Evolutionary conservation across 2,797 vertebrate genomes (phyloP).

Genomic region (Acanthurus leucopareius): DNA sequence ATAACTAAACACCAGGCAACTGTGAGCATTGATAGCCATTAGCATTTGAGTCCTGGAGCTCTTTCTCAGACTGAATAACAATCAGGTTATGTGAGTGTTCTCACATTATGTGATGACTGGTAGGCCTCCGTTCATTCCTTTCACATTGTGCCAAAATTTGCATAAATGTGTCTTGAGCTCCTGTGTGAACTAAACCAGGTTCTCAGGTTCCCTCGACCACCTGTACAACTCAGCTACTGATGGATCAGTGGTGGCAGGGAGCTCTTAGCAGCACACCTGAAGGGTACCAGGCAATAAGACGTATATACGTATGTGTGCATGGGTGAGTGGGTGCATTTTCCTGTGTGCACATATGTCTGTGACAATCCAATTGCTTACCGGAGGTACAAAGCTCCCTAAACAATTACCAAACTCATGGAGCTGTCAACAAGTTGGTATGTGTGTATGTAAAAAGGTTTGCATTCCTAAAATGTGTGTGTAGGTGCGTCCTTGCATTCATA

Average conservation of each 20-base stretch:
- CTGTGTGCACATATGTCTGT: constrained; percentile 25
- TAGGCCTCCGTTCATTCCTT: constrained; percentile 41
- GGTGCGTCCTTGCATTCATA: constrained; percentile 29
- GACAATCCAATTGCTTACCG: constrained; percentile 52
- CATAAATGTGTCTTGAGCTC: constrained; percentile 70
- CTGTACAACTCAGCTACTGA: constrained; percentile 67
- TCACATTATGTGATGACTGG: constrained; percentile 62
- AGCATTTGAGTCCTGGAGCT: constrained; percentile 55
- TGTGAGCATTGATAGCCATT: constrained; percentile 44
- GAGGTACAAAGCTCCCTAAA: constrained; percentile 39
- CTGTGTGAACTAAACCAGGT: constrained; percentile 70
- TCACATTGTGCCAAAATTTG: constrained; percentile 59
- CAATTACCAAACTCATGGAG: constrained; percentile 52
- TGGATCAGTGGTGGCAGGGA: constrained; percentile 76
- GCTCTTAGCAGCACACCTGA: constrained; percentile 71
- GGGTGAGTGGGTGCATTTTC: constrained; percentile 31
- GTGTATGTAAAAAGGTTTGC: constrained; percentile 11
- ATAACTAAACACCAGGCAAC: constrained; percentile 60
- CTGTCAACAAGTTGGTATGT: constrained; percentile 51
- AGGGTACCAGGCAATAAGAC: constrained; percentile 54
- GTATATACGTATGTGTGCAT: constrained; percentile 3
- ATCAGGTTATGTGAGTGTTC: constrained; percentile 62
- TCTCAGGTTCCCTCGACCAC: constrained; percentile 69
- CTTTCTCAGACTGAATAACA: constrained; percentile 74
- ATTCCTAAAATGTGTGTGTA: constrained; percentile 37